phyloP scores from a whole-genome alignment of 2,113 vertebrate species.

The Toxotes jaculatrix region DNA sequence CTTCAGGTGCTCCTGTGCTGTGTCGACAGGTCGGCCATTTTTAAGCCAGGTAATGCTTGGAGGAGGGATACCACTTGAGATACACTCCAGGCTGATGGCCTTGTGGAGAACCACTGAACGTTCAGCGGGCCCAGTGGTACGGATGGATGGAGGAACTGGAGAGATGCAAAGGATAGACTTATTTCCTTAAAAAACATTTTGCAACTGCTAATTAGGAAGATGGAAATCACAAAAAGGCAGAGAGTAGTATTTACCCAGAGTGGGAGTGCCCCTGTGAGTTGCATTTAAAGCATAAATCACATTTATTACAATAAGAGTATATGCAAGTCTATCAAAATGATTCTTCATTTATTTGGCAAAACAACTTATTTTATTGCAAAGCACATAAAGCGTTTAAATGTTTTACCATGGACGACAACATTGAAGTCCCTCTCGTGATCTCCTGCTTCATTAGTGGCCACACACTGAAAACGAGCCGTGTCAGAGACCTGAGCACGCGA shows the following conservation, averaged over 20 bases:
- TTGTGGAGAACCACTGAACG: conserved; percentile 89
- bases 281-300: conserved; percentile 46
- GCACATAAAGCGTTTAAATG: background rate
- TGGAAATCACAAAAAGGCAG: background rate
- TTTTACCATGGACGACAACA: conserved; percentile 92
- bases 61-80: conserved; percentile 91
- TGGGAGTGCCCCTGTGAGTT: conserved; percentile 34
- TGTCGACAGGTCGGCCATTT: conserved; percentile 91
- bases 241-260: conserved; percentile 53
- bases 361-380: background rate
- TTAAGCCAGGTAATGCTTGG: conserved; percentile 96
- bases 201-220: background rate
- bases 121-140: conserved; percentile 85
- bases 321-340: background rate
- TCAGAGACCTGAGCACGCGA: conserved; percentile 90
- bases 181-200: conserved; percentile 5
- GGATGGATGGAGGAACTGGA: conserved; percentile 93
- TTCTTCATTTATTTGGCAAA: background rate
- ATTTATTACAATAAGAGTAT: background rate
- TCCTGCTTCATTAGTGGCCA: conserved; percentile 92
- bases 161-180: conserved; percentile 38
- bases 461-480: conserved; percentile 90
- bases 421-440: conserved; percentile 88
- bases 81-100: conserved; percentile 88
- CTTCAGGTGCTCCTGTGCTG: conserved; percentile 87